These are phyloP conservation scores for Lagodon rhomboides DNA, from an alignment of 2,797 vertebrate genomes.

Conservation along the genomic window DNA sequence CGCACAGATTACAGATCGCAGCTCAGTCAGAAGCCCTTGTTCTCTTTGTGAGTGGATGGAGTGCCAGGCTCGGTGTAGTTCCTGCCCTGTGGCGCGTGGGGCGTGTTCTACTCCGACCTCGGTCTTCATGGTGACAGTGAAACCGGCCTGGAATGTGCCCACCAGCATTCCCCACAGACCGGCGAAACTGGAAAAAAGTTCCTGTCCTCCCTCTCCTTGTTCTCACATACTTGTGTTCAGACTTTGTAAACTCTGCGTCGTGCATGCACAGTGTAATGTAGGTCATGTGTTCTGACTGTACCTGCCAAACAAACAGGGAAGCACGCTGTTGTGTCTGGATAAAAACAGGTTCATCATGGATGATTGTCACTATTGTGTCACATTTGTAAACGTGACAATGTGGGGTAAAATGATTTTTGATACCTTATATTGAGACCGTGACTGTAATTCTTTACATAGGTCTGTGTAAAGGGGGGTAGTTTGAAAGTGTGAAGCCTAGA, in stretches of 20 bases:
- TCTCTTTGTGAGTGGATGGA: constrained; percentile 3
- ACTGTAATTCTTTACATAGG: neutral
- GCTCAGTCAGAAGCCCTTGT: constrained; percentile 25
- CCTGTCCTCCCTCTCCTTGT: neutral
- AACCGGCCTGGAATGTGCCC: constrained; percentile 58
- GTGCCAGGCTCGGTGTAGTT: constrained; percentile 1
- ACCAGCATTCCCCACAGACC: constrained; percentile 4
- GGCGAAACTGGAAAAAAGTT: constrained; percentile 51
- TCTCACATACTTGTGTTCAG: neutral
- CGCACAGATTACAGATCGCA: constrained; percentile 39
- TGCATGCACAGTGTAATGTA: constrained; percentile 10
- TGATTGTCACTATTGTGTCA: neutral
- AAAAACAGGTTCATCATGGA: neutral
- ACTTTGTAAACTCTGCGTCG: neutral
- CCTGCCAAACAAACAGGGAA: constrained; percentile 1
- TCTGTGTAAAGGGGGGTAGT: no score
- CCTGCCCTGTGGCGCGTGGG: constrained; percentile 34
- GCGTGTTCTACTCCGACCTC: constrained; percentile 50
- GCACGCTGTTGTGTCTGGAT: neutral
- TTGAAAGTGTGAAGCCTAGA: no score
- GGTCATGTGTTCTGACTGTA: constrained; percentile 18
- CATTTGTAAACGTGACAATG: neutral
- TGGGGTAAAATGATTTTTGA: neutral
- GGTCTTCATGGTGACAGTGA: constrained; percentile 36
- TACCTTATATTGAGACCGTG: neutral